Evolutionary conservation across 2,797 vertebrate genomes (phyloP), one percentile per base, ranked within the genome.

Genomic region (Semaprochilodus insignis): DNA sequence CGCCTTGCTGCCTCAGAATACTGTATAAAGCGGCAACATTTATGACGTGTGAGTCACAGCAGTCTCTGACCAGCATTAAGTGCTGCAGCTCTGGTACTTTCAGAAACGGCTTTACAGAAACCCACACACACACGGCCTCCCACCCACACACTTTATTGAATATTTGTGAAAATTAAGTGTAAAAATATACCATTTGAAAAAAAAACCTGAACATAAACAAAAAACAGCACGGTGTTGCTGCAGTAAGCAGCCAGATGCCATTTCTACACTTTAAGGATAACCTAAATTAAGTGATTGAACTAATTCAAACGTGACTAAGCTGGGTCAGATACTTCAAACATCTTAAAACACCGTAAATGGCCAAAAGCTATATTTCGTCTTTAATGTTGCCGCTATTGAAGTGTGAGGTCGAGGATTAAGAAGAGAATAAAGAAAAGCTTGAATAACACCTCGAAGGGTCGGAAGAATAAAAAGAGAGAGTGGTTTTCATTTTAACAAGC

Each of bases 371-470:
- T 65, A 31, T 1, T 31, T 4, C 25, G 1, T 74, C 71, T 77
- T 36, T 60, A 23, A 66, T 75, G 23, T 57, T 60, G 5, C 36
- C 11, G 36, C 21, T 52, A n/a, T 77, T 77, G 55, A 82, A 77
- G 71, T 72, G 21, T 55, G 67, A 82, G 74, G 63, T 71, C 27
- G 16, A 36, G 10, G 48, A 52, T 78, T 16, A 74, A 48, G 72
- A 36, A 36, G 77, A 70, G 63, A 54, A 80, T 54, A 80, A 80
- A 83, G 65, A 52, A 57, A 54, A 17, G 40, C 19, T 54, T 60
- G 25, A 54, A 70, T 60, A 19, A n/a, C 44, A 59, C 60, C 70
- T 69, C 15, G 60, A 48, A 62, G 70, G 65, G 21, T 23, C 15
- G 23, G 27, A 57, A n/a, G 31, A 67, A 54, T 51, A 16, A 69